These are phyloP conservation scores for Gorsachius goisagi DNA, from an alignment of 2,113 vertebrate species.

Conservation along the genomic window DNA sequence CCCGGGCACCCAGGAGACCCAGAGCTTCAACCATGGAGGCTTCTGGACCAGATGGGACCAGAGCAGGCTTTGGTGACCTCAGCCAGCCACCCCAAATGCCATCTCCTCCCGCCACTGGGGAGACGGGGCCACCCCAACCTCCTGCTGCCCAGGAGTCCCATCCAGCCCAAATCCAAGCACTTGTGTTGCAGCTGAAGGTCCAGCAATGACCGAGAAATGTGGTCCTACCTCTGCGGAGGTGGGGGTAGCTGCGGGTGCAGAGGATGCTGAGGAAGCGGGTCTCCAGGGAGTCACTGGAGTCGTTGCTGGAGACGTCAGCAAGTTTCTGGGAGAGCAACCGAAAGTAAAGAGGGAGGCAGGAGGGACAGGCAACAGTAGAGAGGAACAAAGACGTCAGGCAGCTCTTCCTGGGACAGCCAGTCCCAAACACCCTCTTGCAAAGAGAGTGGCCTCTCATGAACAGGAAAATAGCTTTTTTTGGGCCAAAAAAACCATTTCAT, in stretches of 20 bases:
- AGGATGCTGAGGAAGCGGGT: constrained; percentile 93
- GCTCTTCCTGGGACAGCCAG: neutral
- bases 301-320: constrained; percentile 83
- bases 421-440: neutral
- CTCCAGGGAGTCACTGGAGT: constrained; percentile 84
- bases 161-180: neutral
- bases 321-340: constrained; percentile 79
- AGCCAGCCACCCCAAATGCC: neutral
- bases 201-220: fast-evolving
- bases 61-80: neutral
- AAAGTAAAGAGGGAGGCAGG: neutral
- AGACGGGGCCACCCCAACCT: neutral
- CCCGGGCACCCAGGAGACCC: fast-evolving
- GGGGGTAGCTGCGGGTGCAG: constrained; percentile 91
- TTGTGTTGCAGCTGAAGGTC: neutral
- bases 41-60: neutral
- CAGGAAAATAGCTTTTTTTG: neutral
- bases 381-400: neutral
- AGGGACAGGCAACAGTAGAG: fast-evolving
- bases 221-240: constrained; percentile 88
- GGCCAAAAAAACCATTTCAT: neutral
- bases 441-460: neutral
- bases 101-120: neutral
- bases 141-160: neutral
- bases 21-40: fast-evolving